phyloP scores from a whole-genome alignment of 2,113 vertebrate species.

The Bolborhynchus lineola region DNA sequence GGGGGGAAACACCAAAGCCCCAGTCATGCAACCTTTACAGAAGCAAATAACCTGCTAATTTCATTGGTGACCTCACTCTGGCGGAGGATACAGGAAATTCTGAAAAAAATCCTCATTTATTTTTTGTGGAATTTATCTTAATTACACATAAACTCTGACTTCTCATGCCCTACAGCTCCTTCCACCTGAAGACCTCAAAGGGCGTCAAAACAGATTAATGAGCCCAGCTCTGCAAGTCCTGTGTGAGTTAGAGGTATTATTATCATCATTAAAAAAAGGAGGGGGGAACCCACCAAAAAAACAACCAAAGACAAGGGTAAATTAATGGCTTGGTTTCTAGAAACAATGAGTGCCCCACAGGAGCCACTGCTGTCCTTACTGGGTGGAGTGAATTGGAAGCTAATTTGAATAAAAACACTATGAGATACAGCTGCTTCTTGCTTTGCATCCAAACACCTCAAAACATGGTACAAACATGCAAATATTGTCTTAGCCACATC shows the following conservation, averaged over 20 bases:
- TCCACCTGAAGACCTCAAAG: conserved; percentile 3
- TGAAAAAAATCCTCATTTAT: background rate
- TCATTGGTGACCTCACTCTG: background rate
- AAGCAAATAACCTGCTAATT: background rate
- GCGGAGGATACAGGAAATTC: background rate
- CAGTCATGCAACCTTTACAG: background rate
- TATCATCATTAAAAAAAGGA: background rate
- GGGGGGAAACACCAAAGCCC: background rate
- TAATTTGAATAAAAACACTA: background rate
- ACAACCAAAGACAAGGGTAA: background rate
- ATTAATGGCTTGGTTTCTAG: background rate
- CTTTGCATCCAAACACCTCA: background rate
- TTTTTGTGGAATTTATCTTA: background rate
- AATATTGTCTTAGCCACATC: background rate
- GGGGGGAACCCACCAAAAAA: fast-evolving
- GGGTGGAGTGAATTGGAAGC: background rate
- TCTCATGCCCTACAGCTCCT: background rate
- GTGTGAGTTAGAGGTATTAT: background rate
- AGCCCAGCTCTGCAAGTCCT: background rate
- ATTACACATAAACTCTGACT: background rate
- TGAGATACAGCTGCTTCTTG: background rate
- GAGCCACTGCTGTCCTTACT: background rate
- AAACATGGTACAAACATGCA: background rate
- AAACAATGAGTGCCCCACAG: background rate
- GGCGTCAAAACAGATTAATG: conserved; percentile 12